Evolutionary conservation across 2,888 invertebrate genomes (phyloP).

Genomic region (Phengaris alcon): DNA sequence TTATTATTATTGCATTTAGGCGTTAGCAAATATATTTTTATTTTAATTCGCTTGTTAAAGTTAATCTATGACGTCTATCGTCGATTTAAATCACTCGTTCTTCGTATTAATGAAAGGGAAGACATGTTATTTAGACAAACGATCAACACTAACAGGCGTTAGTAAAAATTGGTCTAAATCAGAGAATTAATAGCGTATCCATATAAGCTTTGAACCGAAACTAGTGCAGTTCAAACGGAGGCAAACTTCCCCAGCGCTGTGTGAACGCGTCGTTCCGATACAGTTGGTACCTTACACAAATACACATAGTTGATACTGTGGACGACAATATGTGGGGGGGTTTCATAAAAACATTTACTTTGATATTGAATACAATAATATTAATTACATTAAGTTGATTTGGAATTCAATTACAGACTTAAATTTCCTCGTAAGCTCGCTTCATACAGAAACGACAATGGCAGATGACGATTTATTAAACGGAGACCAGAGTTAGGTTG

Average conservation of each 20-base stretch:
- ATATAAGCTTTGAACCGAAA: slow-evolving; percentile 33
- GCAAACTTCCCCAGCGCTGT: slow-evolving; percentile 59
- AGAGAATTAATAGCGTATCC: slow-evolving; percentile 42
- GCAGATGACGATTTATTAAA: too few relatives aligned
- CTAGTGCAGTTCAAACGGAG: slow-evolving; percentile 52
- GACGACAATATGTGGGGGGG: neutral
- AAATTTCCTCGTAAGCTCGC: too few relatives aligned
- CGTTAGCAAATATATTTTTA: too few relatives aligned
- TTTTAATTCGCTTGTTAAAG: too few relatives aligned
- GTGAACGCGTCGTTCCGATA: slow-evolving; percentile 64
- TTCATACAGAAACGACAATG: too few relatives aligned
- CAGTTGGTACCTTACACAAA: slow-evolving; percentile 59
- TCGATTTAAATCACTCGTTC: too few relatives aligned
- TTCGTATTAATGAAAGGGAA: too few relatives aligned
- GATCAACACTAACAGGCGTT: too few relatives aligned
- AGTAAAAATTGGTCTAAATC: neutral
- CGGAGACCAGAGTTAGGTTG: too few relatives aligned
- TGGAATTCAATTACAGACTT: neutral
- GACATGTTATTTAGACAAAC: too few relatives aligned
- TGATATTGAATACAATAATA: neutral
- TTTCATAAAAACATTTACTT: neutral
- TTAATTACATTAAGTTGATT: neutral
- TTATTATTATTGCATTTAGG: too few relatives aligned
- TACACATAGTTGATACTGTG: slow-evolving; percentile 36
- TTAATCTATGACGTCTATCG: too few relatives aligned